These are phyloP conservation scores for Porites evermanni DNA, from an alignment of 92 coral and sea anemone genomes.

Conservation along the genomic window DNA sequence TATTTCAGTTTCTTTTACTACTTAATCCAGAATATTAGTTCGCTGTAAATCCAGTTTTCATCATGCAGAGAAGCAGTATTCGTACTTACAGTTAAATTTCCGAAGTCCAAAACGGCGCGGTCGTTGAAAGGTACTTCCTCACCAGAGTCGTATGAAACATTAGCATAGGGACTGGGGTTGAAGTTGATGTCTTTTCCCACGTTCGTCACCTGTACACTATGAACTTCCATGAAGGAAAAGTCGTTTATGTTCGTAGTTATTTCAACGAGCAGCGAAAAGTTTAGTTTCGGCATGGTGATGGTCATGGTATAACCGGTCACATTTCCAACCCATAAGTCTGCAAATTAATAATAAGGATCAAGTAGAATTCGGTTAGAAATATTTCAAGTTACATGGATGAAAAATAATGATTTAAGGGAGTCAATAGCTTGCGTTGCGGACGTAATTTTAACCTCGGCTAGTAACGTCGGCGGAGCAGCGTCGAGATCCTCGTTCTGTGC, in stretches of 20 bases:
- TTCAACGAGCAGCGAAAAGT: constrained; percentile 82
- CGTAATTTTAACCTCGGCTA: too few species aligned
- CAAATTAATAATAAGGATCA: not conserved
- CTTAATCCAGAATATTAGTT: not conserved
- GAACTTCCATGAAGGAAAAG: constrained; percentile 79
- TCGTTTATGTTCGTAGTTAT: constrained; percentile 88
- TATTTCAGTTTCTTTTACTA: too few species aligned
- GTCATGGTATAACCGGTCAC: constrained; percentile 75
- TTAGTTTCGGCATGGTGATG: constrained; percentile 78
- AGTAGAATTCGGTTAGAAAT: not conserved
- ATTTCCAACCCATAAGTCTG: constrained; percentile 75
- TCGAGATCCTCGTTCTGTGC: too few species aligned
- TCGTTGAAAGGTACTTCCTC: constrained; percentile 69
- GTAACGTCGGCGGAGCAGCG: too few species aligned
- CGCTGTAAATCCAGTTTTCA: not conserved
- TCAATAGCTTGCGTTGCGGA: too few species aligned
- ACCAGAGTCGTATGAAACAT: constrained; percentile 63
- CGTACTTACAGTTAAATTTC: constrained; percentile 78
- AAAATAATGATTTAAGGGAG: too few species aligned
- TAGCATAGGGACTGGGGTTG: constrained; percentile 34
- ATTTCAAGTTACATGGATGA: too few species aligned
- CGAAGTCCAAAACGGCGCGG: constrained; percentile 86
- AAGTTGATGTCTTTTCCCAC: constrained; percentile 58
- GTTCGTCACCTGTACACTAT: constrained; percentile 42
- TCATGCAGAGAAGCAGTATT: not conserved